A percentile compares a stretch with the other conserved stretches of the same genome.
These are phyloP conservation scores for Chydorus sphaericus DNA, from an alignment of 2,888 invertebrate genomes.

Conservation along the genomic window DNA sequence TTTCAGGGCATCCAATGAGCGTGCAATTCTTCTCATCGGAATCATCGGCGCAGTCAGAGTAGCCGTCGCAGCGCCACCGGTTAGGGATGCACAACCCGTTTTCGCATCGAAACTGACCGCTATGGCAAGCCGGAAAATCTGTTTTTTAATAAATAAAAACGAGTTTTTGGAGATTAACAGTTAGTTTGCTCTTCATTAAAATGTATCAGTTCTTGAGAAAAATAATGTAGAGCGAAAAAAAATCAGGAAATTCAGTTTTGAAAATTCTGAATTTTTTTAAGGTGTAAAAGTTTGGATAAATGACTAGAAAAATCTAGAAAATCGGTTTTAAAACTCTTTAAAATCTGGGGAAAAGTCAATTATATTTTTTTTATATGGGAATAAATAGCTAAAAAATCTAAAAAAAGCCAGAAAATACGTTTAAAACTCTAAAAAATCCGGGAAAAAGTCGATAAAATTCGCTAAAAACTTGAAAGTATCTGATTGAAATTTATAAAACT, in stretches of 20 bases:
- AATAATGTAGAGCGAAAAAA: neutral
- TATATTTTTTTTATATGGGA: too few relatives aligned
- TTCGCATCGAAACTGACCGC: constrained; percentile 80
- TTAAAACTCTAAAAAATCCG: too few relatives aligned
- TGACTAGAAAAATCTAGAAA: too few relatives aligned
- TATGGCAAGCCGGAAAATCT: constrained; percentile 79
- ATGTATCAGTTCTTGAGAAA: neutral
- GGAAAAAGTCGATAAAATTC: too few relatives aligned
- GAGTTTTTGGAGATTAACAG: neutral
- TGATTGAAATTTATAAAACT: too few relatives aligned
- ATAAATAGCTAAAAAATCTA: too few relatives aligned
- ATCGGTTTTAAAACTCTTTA: too few relatives aligned
- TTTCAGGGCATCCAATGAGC: constrained; percentile 70
- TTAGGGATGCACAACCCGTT: constrained; percentile 86
- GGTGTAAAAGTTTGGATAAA: too few relatives aligned
- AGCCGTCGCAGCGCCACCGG: constrained; percentile 78
- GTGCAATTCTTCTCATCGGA: constrained; percentile 81
- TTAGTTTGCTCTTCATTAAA: neutral
- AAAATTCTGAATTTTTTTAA: neutral
- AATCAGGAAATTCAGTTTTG: neutral
- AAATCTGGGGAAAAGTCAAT: too few relatives aligned
- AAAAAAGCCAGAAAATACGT: too few relatives aligned
- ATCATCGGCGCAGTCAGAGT: constrained; percentile 79
- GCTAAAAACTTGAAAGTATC: too few relatives aligned
- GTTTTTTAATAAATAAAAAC: constrained; percentile 18